Base-by-base conservation (phyloP, 2,797 vertebrate genomes). In the Orientallactaga sibirica region DNA sequence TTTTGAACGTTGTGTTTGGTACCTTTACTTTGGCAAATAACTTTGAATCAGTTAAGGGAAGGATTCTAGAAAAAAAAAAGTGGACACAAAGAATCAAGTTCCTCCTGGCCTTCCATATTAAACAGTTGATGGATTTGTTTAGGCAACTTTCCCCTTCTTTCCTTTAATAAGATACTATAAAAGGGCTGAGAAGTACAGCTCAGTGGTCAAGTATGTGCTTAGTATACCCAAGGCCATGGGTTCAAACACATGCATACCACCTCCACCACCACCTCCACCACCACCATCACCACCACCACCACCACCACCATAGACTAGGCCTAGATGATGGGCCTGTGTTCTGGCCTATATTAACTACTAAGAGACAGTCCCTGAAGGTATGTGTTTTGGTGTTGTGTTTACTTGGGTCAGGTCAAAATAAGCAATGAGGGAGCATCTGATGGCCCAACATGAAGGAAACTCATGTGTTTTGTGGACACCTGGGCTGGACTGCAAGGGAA, bases 371-470 rank as follows among this genome's bases (percentile, higher is more conserved):
- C 37, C 25, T 73, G 43, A 76, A 80, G 15, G 29, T 87, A 10
- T 92, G 48, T n/a, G n/a, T 90, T 81, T 94, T 73, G 19, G 33
- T 83, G 55, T 86, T 90, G 43, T 81, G n/a, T 82, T 93, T 94
- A 93, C 29, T 20, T 86, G 73, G 43, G n/a, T 83, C 70, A 82
- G 68, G 67, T 87, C 24, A 52, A 64, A 92, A 33, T 29, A 82
- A 85, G 85, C 64, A 76, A 41, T 58, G 41, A 33, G 29, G 73
- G 22, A 86, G 74, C 29, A 58, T 62, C 78, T 81, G 88, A 84
- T 94, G 62, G 7, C 90, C 80, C 19, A 79, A n/a, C 61, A 22
- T 41, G 61, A 87, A 43, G 73, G 37, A 82, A 83, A 79, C 77
- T 3, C n/a, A 33, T 86, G 27, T 83, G n/a, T 81, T 81, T 86